A percentile compares a stretch with the other conserved stretches of the same genome.
These are phyloP conservation scores for Bradypodion ventrale DNA, from an alignment of 2,797 vertebrate species.

Conservation along the genomic window DNA sequence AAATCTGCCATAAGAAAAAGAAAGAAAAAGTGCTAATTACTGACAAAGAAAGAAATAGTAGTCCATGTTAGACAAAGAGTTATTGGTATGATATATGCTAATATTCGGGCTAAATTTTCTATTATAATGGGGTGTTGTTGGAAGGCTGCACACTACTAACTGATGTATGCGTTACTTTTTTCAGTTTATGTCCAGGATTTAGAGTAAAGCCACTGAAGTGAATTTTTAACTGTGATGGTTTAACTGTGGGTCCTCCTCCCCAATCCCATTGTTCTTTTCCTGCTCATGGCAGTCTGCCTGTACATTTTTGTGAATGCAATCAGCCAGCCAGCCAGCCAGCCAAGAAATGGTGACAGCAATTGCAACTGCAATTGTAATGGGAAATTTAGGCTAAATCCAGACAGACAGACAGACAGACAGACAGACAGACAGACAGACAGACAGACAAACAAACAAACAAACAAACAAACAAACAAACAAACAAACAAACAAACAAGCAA, in stretches of 20 bases:
- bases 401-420: no score
- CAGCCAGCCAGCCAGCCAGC: not conserved
- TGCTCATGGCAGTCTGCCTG: no score
- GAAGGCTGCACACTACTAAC: not conserved
- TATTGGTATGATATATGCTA: fast-evolving
- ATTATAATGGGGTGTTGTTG: not conserved
- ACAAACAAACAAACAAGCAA: no score
- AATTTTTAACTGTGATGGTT: not conserved
- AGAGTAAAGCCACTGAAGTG: no score
- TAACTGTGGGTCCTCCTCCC: no score
- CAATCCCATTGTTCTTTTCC: no score
- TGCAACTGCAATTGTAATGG: not conserved
- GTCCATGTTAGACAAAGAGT: not conserved
- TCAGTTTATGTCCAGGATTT: not conserved
- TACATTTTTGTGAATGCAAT: not conserved
- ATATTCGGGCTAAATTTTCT: not conserved
- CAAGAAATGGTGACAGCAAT: not conserved
- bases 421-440: no score
- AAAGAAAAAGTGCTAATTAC: not conserved
- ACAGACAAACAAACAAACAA: no score
- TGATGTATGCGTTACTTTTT: not conserved
- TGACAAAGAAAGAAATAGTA: no score
- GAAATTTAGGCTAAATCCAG: no score
- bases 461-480: no score
- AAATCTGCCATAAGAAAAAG: fast-evolving